Percentiles rank a stretch among this genome's conserved stretches.
Conservation (phyloP, 2,113 vertebrate genomes). For the Campylomormyrus tamandua region DNA sequence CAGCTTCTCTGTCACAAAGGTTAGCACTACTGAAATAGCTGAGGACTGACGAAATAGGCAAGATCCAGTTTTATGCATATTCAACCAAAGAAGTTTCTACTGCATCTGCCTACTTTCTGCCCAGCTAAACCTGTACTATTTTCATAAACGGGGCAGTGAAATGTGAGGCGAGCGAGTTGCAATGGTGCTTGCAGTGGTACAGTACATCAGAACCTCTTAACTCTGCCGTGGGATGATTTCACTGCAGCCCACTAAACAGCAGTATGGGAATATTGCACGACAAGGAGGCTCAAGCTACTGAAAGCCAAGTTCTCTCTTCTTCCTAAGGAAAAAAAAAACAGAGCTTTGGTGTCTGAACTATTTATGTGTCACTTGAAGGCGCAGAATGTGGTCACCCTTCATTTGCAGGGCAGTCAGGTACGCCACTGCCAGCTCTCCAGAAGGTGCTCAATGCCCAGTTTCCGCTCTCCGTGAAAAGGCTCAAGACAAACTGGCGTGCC, state of each 20-base stretch:
- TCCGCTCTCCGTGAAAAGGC: slow-evolving; percentile 59
- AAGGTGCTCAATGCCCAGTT: slow-evolving; percentile 51
- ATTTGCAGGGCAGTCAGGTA: slow-evolving; percentile 70
- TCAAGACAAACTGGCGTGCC: slow-evolving; percentile 58
- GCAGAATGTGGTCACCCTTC: slow-evolving; percentile 51
- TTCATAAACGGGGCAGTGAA: background rate
- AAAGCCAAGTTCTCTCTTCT: slow-evolving; percentile 44
- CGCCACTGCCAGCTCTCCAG: slow-evolving; percentile 50
- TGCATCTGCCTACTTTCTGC: background rate
- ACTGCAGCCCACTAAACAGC: slow-evolving; percentile 10
- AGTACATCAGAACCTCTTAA: background rate
- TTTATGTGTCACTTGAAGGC: slow-evolving; percentile 53
- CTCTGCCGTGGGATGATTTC: slow-evolving; percentile 16
- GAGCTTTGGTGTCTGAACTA: slow-evolving; percentile 54
- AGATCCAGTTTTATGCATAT: background rate
- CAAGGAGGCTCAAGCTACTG: slow-evolving; percentile 15
- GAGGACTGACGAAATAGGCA: background rate
- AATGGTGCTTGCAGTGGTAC: background rate
- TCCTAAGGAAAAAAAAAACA: slow-evolving; percentile 40
- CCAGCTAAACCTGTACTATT: background rate
- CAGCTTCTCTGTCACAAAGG: background rate
- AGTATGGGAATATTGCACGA: slow-evolving; percentile 27
- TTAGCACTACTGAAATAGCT: background rate
- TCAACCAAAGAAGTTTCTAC: background rate
- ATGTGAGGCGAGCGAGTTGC: background rate